Evolutionary conservation across 2,888 invertebrate species (phyloP), one percentile per base, ranked within the genome.

Genomic region (Standfussiana lucernea): DNA sequence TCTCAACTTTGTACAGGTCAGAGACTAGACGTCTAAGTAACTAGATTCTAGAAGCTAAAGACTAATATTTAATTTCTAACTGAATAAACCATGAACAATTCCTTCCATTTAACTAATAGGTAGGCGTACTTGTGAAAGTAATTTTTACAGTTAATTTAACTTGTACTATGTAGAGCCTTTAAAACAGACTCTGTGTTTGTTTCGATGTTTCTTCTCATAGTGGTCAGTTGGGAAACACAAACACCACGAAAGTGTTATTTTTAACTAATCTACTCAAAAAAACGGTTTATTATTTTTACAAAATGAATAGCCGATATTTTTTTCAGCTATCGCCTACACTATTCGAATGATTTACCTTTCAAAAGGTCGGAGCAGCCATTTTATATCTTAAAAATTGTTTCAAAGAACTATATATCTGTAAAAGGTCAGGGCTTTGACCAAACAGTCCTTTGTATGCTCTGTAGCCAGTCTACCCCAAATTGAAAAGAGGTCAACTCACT

Each of bases 351-450:
- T 45, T 75, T 15, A 78, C 13, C 24, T 35, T 66, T 45, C 4
- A 0, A 47, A 79, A 75, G 75, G 66, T 40, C 53, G 53, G 1
- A 7, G 15, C 53, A 74, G 66, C n/a, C 15, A 45, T 79, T 61
- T 82, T 32, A 82, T 76, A 82, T 75, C 35, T 70, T 21, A 35
- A 66, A 78, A 56, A 45, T 32, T 21, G 1, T 28, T 64, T 59
- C 32, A 61, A 65, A 69, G 64, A 67, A 71, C 64, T 69, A 35
- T 21, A 64, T 24, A 59, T 40, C 50, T 72, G 18, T 1, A 50
- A 77, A 83, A 77, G 85, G 75, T 75, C 69, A 75, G 61, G 18
- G 2, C 61, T 68, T 74, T 68, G 56, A 82, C 50, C 64, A 71
- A 40, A 50, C 24, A 28, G 37, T 5, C 68, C 42, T 85, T 85